These are phyloP conservation scores for Sipunculus nudus DNA, from an alignment of 2,888 invertebrate species.

Conservation along the genomic window DNA sequence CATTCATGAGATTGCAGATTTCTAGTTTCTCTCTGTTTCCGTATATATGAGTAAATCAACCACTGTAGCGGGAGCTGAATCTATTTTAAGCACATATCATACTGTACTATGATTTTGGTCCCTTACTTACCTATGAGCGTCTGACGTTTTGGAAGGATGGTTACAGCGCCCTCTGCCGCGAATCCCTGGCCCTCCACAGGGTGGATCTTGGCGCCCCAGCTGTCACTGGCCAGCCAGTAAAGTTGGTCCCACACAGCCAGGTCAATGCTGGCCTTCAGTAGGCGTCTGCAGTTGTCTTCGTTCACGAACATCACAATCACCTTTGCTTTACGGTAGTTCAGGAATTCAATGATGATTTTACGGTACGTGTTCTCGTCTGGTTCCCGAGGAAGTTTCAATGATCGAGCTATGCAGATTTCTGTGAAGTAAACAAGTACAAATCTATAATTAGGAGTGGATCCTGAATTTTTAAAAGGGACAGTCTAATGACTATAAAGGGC, in stretches of 20 bases:
- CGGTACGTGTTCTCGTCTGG: conserved; percentile 72
- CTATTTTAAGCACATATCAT: conserved; percentile 42
- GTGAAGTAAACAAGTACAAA: conserved; percentile 25
- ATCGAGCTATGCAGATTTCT: conserved; percentile 72
- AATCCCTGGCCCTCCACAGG: conserved; percentile 60
- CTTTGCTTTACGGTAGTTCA: conserved; percentile 72
- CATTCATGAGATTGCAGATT: too few species aligned
- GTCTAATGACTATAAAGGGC: too few species aligned
- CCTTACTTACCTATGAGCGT: conserved; percentile 50
- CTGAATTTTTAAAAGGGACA: too few species aligned
- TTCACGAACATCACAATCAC: conserved; percentile 79
- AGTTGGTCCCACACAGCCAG: conserved; percentile 41
- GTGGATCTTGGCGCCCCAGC: conserved; percentile 65
- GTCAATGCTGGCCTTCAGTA: conserved; percentile 48
- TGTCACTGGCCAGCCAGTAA: conserved; percentile 63
- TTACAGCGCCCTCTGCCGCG: conserved; percentile 62
- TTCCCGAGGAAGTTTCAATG: conserved; percentile 73
- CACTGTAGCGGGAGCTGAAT: too few species aligned
- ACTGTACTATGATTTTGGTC: too few species aligned
- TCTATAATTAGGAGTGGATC: neutral
- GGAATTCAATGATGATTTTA: conserved; percentile 72
- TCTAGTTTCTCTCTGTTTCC: too few species aligned
- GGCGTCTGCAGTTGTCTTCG: conserved; percentile 73
- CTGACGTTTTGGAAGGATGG: conserved; percentile 60
- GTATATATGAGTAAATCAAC: too few species aligned